Percentiles rank a stretch among this genome's conserved stretches.
Conservation (phyloP, 2,113 vertebrate species). For the Pomatorhinus ruficollis region DNA sequence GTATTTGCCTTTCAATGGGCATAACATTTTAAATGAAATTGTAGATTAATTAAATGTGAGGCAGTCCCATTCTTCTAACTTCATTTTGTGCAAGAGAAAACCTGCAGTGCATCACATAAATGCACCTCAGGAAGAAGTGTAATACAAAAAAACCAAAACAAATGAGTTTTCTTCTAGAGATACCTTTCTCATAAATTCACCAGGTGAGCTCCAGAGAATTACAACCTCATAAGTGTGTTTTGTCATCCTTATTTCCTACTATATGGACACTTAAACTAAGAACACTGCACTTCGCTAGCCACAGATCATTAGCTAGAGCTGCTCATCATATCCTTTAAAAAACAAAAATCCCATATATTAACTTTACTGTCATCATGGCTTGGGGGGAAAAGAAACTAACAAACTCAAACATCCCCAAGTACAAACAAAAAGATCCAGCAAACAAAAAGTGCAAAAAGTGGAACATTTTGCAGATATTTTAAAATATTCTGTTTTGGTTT, state of each 20-base stretch:
- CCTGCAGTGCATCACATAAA: not conserved
- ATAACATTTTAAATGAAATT: not conserved
- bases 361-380: not conserved
- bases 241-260: not conserved
- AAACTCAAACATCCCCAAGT: not conserved
- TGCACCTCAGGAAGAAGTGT: not conserved
- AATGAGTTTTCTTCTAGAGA: not conserved
- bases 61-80: not conserved
- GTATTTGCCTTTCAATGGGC: not conserved
- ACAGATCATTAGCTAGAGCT: not conserved
- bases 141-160: not conserved
- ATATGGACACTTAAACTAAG: not conserved
- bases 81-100: not conserved
- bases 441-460: not conserved
- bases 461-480: not conserved
- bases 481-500: not conserved
- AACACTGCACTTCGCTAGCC: not conserved
- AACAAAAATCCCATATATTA: not conserved
- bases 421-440: not conserved
- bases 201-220: not conserved
- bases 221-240: not conserved
- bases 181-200: not conserved
- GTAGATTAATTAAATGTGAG: not conserved
- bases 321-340: not conserved
- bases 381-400: rapidly evolving